Base-by-base conservation (phyloP, 2,113 vertebrate genomes). In the Eurystomus gularis region DNA sequence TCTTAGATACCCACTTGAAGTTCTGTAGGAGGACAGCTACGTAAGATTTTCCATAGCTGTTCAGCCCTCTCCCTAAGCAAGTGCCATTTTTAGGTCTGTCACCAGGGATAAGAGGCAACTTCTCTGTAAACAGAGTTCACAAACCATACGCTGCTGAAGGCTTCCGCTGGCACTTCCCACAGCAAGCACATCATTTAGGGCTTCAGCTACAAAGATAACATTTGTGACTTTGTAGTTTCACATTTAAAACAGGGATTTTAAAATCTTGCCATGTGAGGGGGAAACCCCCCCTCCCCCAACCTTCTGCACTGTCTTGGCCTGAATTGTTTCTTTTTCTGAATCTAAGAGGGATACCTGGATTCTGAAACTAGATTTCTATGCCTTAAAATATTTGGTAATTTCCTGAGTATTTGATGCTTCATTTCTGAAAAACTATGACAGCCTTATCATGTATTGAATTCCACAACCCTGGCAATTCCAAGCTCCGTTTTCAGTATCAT, bases 81-180 rank as follows among this genome's bases (percentile, higher is more conserved):
- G 35, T 70, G 17, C 55, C 80, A 75, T 91, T 94, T 96, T 86
- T 91, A 95, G 83, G 64, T 77, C 68, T 91, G 29, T 51, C 93
- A 88, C 9, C 37, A 76, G 72, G 3, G 29, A 86, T 51, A 55
- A 78, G 58, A 76, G 18, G 33, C 39, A 90, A 70, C 11, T 68
- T 71, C 42, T 48, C 83, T 23, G 55, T 94, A 82, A 91, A 68
- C 39, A 86, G 44, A 80, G 51, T n/a, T 94, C 42, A 81, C 76
- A 75, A 57, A 92, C 55, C 37, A 66, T n/a, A 85, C 0, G 0
- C 40, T 46, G 21, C 46, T 65, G 40, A 77, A 92, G 21, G 40
- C 46, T 90, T 92, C 54, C n/a, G n/a, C 62, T 6, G 2, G 71
- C 62, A 31, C 42, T 39, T 93, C 55, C 68, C 65, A 60, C 42